phyloP scores from a whole-genome alignment of 2,888 invertebrate genomes.

The Autographa gamma region DNA sequence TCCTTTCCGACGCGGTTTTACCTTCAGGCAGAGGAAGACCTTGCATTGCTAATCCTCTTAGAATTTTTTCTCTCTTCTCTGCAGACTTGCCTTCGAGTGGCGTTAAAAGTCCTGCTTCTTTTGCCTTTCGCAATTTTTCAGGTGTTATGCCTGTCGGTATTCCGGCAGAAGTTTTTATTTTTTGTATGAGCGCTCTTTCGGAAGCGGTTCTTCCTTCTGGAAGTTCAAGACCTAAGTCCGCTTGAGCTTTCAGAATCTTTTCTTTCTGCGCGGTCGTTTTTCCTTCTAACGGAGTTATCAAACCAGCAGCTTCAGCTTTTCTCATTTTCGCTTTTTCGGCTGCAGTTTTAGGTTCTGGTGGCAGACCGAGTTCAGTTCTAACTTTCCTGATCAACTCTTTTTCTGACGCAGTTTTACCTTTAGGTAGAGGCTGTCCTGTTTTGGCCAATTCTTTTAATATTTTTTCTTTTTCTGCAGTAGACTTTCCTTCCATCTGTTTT shows the following conservation, averaged over 20 bases:
- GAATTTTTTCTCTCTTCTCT: constrained; percentile 57
- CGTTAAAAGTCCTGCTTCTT: constrained; percentile 48
- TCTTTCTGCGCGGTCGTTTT: constrained; percentile 57
- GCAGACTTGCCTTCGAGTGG: constrained; percentile 58
- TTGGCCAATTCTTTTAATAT: constrained; percentile 39
- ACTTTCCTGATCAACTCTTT: constrained; percentile 17
- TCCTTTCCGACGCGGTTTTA: constrained; percentile 60
- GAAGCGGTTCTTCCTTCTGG: constrained; percentile 33
- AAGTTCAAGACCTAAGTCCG: constrained; percentile 47
- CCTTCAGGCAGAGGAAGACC: constrained; percentile 58
- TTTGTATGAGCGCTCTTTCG: constrained; percentile 16
- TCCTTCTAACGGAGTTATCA: constrained; percentile 41
- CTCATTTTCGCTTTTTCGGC: constrained; percentile 22
- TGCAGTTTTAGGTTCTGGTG: constrained; percentile 33
- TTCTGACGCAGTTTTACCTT: constrained; percentile 31
- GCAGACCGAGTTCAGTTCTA: constrained; percentile 31
- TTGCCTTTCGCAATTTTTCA: constrained; percentile 34
- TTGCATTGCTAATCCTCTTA: constrained; percentile 47
- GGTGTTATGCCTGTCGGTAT: constrained; percentile 41
- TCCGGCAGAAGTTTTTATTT: constrained; percentile 27
- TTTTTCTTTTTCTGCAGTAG: constrained; percentile 34
- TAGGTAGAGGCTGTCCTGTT: constrained; percentile 20
- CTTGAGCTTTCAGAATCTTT: constrained; percentile 55
- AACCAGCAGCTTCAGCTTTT: constrained; percentile 19
- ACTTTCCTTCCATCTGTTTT: constrained; percentile 27